Evolutionary conservation across 2,797 vertebrate species (phyloP).

Genomic region (Bryconaethiops microstoma): DNA sequence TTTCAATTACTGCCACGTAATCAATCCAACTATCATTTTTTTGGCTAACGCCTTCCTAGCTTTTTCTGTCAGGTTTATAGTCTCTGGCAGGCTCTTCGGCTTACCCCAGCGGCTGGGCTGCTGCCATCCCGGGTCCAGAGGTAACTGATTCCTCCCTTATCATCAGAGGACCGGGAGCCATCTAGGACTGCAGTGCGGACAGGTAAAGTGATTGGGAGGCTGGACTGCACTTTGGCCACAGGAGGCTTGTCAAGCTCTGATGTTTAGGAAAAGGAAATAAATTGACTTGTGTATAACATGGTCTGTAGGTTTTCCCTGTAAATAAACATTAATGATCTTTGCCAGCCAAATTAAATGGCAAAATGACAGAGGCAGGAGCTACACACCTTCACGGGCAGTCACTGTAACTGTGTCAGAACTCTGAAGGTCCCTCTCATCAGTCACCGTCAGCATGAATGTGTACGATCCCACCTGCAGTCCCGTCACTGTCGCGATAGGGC

Average conservation of each 20-base stretch:
- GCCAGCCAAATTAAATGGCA: neutral
- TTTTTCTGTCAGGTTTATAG: neutral
- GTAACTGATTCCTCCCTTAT: slow-evolving; percentile 90
- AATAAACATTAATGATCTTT: neutral
- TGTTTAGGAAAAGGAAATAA: neutral
- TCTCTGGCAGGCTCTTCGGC: slow-evolving; percentile 44
- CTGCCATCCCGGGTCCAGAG: slow-evolving; percentile 90
- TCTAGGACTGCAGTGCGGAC: slow-evolving; percentile 84
- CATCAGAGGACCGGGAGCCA: slow-evolving; percentile 90
- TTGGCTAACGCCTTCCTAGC: neutral
- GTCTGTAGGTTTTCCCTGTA: neutral
- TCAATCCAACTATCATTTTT: neutral
- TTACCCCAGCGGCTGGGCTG: slow-evolving; percentile 95
- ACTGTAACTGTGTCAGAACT: slow-evolving; percentile 88
- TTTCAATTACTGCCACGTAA: neutral
- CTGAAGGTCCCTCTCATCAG: slow-evolving; percentile 89
- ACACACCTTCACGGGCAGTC: slow-evolving; percentile 91
- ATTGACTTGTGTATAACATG: neutral
- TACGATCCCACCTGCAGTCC: slow-evolving; percentile 91
- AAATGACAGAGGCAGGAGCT: neutral
- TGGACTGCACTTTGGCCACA: slow-evolving; percentile 83
- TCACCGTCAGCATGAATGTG: slow-evolving; percentile 90
- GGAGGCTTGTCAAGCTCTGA: slow-evolving; percentile 92
- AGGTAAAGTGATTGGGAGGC: slow-evolving; percentile 84
- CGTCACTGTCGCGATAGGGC: slow-evolving; percentile 85